Base-by-base conservation (phyloP, 2,113 vertebrate genomes). In the Procavia capensis region DNA sequence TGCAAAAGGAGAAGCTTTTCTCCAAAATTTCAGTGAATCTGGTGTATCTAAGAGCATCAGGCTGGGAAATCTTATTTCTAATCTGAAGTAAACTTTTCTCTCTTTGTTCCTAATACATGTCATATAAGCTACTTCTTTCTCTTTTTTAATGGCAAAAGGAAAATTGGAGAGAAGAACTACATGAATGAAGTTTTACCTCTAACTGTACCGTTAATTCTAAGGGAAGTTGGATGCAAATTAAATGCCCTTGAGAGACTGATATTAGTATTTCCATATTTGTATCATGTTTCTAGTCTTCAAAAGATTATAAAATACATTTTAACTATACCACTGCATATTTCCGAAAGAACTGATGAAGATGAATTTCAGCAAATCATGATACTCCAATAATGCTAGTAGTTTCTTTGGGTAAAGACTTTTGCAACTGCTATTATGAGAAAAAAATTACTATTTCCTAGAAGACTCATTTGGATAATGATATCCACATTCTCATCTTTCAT, bases 191-290 rank as follows among this genome's bases (percentile, higher is more conserved):
- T 79, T n/a, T 41, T 39, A 76, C 43, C 24, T 96, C 9, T 88
- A 84, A 78, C 85, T 92, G 90, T 61, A 72, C 3, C 43, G 81
- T 25, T 54, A 57, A 90, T 61, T 95, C 94, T 92, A 47, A 96
- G 87, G n/a, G 6, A 84, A 80, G 16, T 68, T 13, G 92, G 36
- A 59, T 72, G 36, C 89, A 50, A 95, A 88, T 66, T 36, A 59
- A 88, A 14, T 47, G 34, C 3, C 6, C 70, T 6, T 82, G 20
- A 86, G 93, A 66, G 59, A 88, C 2, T 85, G 19, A 9, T 34
- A 24, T n/a, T 88, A 54, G 25, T 87, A 5, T 75, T 4, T 1
- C 41, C 14, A 57, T 45, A 64, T 79, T 84, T 81, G 0, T 87
- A n/a, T 83, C 24, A 83, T 47, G 34, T 86, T 91, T 70, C 24